These are phyloP conservation scores for Cylindroiulus punctatus DNA, from an alignment of 2,888 invertebrate genomes.

Conservation along the genomic window DNA sequence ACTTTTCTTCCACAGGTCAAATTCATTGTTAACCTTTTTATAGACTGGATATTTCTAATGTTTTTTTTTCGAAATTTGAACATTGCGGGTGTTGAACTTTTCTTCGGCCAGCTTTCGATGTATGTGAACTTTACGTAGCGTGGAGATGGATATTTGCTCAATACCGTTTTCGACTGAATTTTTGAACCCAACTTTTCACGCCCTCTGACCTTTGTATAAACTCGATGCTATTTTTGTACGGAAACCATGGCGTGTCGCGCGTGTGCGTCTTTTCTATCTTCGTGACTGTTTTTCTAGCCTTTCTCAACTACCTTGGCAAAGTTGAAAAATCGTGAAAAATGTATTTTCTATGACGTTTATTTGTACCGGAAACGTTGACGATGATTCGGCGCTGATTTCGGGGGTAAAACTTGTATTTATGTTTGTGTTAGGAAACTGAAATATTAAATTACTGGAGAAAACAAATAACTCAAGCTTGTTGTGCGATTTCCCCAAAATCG, in stretches of 20 bases:
- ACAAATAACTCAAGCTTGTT: not conserved
- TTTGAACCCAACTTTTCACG: not conserved
- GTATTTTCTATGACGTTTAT: not conserved
- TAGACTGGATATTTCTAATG: too few species aligned
- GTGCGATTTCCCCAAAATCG: too few species aligned
- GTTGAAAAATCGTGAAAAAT: not conserved
- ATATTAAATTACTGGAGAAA: not conserved
- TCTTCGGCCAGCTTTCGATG: not conserved
- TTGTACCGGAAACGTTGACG: not conserved
- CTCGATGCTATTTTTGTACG: not conserved
- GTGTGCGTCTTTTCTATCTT: not conserved
- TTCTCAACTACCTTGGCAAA: not conserved
- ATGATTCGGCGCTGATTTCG: not conserved
- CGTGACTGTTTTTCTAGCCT: not conserved
- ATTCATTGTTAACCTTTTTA: too few species aligned
- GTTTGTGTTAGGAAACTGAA: not conserved
- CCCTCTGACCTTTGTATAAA: slow-evolving; percentile 1
- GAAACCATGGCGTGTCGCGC: not conserved
- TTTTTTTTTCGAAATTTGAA: not conserved
- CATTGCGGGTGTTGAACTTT: not conserved
- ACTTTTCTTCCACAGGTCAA: too few species aligned
- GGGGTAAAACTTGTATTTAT: not conserved
- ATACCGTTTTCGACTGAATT: not conserved
- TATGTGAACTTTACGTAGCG: not conserved
- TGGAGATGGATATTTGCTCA: slow-evolving; percentile 23